These are phyloP conservation scores for Neostethus bicornis DNA, from an alignment of 2,797 vertebrate genomes.

Conservation along the genomic window DNA sequence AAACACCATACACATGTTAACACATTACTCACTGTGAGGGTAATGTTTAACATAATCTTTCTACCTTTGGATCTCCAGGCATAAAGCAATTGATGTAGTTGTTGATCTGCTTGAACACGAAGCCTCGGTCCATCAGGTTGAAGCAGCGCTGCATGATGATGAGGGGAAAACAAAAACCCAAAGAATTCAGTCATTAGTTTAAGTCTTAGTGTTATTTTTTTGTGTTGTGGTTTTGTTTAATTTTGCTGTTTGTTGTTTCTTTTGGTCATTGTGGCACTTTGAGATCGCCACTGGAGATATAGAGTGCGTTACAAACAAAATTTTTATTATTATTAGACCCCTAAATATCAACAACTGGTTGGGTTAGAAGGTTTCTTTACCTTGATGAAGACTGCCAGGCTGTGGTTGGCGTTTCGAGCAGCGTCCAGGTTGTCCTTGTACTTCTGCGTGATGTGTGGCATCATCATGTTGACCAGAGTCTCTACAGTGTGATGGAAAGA, in stretches of 20 bases:
- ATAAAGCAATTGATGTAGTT: slow-evolving; percentile 95
- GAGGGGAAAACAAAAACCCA: neutral
- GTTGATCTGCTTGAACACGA: slow-evolving; percentile 98
- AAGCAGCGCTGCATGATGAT: slow-evolving; percentile 87
- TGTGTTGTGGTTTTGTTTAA: no score
- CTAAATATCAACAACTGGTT: neutral
- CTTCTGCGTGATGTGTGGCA: slow-evolving; percentile 98
- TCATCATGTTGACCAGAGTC: slow-evolving; percentile 95
- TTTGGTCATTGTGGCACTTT: no score
- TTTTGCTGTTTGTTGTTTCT: no score
- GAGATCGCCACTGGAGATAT: no score
- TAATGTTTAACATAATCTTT: neutral
- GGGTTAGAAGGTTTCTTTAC: slow-evolving; percentile 64
- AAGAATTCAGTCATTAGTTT: slow-evolving; percentile 3
- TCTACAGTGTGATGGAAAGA: slow-evolving; percentile 95
- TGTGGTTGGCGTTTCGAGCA: slow-evolving; percentile 96
- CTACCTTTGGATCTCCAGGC: slow-evolving; percentile 96
- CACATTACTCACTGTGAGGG: neutral
- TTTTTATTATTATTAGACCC: neutral
- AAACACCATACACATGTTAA: neutral
- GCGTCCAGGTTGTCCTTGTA: slow-evolving; percentile 97
- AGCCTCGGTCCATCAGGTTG: slow-evolving; percentile 97
- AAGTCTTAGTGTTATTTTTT: no score
- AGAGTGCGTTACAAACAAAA: no score
- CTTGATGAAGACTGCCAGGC: slow-evolving; percentile 96